Evolutionary conservation across 2,888 invertebrate species (phyloP).

Genomic region (Mythimna loreyi): DNA sequence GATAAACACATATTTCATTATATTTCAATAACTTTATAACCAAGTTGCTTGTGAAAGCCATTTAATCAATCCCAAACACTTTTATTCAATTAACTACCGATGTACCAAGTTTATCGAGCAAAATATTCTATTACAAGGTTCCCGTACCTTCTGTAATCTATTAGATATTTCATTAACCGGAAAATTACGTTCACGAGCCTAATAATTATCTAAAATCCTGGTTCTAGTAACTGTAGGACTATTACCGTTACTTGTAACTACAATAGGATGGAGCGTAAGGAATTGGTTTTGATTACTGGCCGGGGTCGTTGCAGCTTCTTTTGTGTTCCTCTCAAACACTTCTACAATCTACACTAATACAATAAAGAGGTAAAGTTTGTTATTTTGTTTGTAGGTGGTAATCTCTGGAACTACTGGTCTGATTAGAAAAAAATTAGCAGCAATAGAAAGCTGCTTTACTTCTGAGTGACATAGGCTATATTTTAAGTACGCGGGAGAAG

Average conservation of each 20-base stretch:
- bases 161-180: slow-evolving; percentile 70
- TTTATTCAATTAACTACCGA: slow-evolving; percentile 56
- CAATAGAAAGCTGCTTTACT: too few species aligned
- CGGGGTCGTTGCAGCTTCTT: slow-evolving; percentile 1
- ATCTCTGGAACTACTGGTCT: too few species aligned
- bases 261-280: slow-evolving; percentile 47
- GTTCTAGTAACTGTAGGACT: slow-evolving; percentile 36
- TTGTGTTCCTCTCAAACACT: too few species aligned
- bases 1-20: neutral
- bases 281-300: slow-evolving; percentile 55
- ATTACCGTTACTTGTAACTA: slow-evolving; percentile 42
- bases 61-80: slow-evolving; percentile 31
- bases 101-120: slow-evolving; percentile 52
- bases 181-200: slow-evolving; percentile 65
- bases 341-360: too few species aligned
- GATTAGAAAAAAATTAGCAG: too few species aligned
- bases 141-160: slow-evolving; percentile 62
- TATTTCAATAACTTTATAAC: slow-evolving; percentile 29
- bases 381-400: too few species aligned
- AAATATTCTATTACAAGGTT: slow-evolving; percentile 59
- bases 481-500: too few species aligned
- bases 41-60: slow-evolving; percentile 23
- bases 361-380: too few species aligned
- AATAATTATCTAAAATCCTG: slow-evolving; percentile 62
- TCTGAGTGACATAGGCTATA: too few species aligned